phyloP scores from a whole-genome alignment of 2,888 invertebrate species.

The Agonum fuliginosum region DNA sequence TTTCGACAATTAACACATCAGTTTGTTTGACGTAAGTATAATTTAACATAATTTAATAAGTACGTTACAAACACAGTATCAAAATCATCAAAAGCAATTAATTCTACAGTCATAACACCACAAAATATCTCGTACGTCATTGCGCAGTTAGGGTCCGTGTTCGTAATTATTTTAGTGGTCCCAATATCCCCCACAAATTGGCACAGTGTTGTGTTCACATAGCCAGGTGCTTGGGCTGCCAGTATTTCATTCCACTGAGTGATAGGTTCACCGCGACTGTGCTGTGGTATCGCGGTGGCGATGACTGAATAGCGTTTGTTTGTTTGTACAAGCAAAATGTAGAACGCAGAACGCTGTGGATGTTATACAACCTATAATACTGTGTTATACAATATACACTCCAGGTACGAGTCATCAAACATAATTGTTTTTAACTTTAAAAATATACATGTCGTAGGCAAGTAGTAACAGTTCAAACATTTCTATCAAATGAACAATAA shows the following conservation, averaged over 20 bases:
- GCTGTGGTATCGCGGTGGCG: not conserved
- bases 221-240: slow-evolving; percentile 5
- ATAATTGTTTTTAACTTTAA: too few species aligned
- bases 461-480: too few species aligned
- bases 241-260: slow-evolving; percentile 32
- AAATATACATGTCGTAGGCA: too few species aligned
- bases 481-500: too few species aligned
- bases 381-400: not conserved
- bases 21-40: too few species aligned
- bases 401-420: too few species aligned
- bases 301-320: slow-evolving; percentile 37
- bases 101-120: too few species aligned
- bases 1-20: too few species aligned
- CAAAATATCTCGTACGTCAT: not conserved
- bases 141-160: not conserved
- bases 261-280: slow-evolving; percentile 15
- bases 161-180: slow-evolving; percentile 20
- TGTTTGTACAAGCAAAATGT: slow-evolving; percentile 43
- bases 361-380: not conserved
- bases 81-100: too few species aligned
- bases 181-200: slow-evolving; percentile 41
- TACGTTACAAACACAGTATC: too few species aligned
- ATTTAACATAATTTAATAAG: too few species aligned
- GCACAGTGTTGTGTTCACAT: slow-evolving; percentile 31
- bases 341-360: not conserved